Conservation (phyloP, 2,888 invertebrate species). For the Lathronympha strigana region DNA sequence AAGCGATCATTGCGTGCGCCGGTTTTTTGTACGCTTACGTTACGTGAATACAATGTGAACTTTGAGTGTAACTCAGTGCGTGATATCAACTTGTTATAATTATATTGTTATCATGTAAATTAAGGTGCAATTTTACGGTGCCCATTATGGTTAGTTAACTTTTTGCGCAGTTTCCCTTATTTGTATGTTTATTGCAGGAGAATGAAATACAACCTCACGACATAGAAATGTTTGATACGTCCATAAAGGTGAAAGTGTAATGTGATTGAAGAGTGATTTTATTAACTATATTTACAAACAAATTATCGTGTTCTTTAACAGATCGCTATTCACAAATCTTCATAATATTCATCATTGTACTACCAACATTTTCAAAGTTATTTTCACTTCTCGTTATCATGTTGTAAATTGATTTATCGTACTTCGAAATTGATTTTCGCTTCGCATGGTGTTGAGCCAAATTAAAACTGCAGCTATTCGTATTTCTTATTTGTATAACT, state of each 20-base stretch:
- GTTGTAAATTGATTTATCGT: conserved; percentile 2
- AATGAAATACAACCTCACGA: conserved; percentile 70
- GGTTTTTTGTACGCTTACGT: conserved; percentile 48
- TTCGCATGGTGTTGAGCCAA: conserved; percentile 45
- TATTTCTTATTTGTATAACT: conserved; percentile 4
- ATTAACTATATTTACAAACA: conserved; percentile 46
- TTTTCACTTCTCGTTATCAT: background rate
- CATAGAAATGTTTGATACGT: conserved; percentile 79
- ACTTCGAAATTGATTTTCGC: conserved; percentile 34
- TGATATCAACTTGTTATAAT: conserved; percentile 27
- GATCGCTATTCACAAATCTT: conserved; percentile 26
- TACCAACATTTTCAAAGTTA: background rate
- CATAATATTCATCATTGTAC: conserved; percentile 9
- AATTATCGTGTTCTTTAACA: conserved; percentile 36
- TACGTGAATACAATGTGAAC: conserved; percentile 33
- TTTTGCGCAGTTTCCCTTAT: background rate
- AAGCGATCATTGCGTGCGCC: conserved; percentile 58
- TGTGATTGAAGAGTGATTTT: conserved; percentile 53
- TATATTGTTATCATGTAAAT: conserved; percentile 23
- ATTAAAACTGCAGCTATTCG: conserved; percentile 31
- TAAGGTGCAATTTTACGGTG: conserved; percentile 6
- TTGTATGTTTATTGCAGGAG: conserved; percentile 69
- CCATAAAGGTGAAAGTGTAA: conserved; percentile 76
- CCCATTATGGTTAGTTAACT: conserved; percentile 33
- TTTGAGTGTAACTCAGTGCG: conserved; percentile 26